Conservation (phyloP, 37 sponge, comb jelly and placozoan genomes). For the Diacarnus erythraeanus region DNA sequence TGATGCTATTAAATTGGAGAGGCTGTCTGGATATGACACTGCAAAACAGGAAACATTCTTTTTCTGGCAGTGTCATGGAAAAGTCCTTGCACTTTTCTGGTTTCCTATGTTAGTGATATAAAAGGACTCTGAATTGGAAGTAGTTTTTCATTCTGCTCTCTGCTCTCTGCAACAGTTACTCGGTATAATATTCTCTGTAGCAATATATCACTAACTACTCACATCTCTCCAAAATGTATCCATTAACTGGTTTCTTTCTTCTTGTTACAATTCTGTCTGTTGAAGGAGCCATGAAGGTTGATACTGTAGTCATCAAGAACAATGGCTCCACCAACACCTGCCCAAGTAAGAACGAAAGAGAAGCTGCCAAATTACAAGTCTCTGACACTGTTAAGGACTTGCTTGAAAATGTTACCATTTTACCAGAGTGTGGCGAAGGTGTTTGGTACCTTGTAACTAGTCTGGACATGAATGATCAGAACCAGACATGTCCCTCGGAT, state of each 20-base stretch:
- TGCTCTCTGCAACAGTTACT: too few species aligned
- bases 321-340: not conserved
- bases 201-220: too few species aligned
- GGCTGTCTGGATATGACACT: too few species aligned
- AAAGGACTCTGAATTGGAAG: too few species aligned
- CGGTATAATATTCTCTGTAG: too few species aligned
- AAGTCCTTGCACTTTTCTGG: too few species aligned
- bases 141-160: too few species aligned
- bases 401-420: not conserved
- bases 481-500: not conserved
- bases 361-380: not conserved
- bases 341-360: not conserved
- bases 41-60: too few species aligned
- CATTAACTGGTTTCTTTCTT: not conserved
- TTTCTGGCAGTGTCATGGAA: too few species aligned
- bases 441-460: not conserved
- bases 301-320: too few species aligned
- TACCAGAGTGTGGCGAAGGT: not conserved
- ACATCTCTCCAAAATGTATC: not conserved
- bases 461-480: not conserved
- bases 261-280: not conserved
- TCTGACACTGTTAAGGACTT: not conserved
- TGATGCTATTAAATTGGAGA: too few species aligned
- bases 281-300: not conserved
- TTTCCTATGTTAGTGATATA: too few species aligned